Evolutionary conservation across 2,113 vertebrate species (phyloP).

Genomic region (Lycaon pictus): DNA sequence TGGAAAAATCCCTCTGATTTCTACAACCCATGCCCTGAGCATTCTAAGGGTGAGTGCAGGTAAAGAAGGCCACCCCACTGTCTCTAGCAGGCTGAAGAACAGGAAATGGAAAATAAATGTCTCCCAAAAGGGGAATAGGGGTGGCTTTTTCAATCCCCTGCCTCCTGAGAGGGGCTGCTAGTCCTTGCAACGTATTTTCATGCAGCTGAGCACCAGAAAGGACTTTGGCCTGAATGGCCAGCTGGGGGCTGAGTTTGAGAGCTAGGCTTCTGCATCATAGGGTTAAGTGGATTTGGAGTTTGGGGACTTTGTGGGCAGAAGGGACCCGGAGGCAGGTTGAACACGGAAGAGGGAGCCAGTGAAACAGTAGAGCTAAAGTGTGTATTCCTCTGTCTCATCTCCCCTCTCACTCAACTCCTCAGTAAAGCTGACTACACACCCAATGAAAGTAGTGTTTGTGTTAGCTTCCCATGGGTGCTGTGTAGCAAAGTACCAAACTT

Average conservation of each 20-base stretch:
- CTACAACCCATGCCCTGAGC: neutral
- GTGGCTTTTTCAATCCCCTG: neutral
- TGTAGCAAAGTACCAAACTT: neutral
- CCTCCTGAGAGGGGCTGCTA: neutral
- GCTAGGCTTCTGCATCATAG: neutral
- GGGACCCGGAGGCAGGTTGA: neutral
- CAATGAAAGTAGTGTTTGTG: neutral
- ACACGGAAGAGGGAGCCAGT: neutral
- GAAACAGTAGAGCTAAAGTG: neutral
- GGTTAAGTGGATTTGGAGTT: neutral
- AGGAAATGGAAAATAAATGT: neutral
- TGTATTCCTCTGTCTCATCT: neutral
- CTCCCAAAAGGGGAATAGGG: neutral
- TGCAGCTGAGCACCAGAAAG: neutral
- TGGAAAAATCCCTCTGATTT: neutral
- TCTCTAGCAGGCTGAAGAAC: neutral
- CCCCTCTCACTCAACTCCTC: constrained; percentile 16
- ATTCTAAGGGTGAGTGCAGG: neutral
- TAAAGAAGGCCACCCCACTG: neutral
- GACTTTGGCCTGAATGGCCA: neutral
- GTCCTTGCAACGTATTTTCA: neutral
- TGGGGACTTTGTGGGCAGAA: neutral
- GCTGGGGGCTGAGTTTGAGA: neutral
- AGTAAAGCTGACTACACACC: neutral
- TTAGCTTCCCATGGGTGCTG: neutral